Evolutionary conservation across 2,113 vertebrate genomes (phyloP).

Genomic region (Ondatra zibethicus): DNA sequence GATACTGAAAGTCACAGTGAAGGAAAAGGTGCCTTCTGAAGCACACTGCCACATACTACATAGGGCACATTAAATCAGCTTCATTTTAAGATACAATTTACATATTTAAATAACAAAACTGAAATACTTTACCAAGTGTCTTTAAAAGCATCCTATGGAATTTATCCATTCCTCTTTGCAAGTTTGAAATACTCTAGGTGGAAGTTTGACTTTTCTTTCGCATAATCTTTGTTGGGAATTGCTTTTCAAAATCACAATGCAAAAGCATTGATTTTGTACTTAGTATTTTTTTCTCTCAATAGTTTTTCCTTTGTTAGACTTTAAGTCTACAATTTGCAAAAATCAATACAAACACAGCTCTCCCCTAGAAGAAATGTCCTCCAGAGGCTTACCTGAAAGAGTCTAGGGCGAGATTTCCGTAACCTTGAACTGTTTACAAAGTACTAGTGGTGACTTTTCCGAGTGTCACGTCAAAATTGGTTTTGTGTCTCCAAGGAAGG

Average conservation of each 20-base stretch:
- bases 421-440: constrained; percentile 85
- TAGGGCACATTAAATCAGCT: background rate
- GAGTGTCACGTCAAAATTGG: constrained; percentile 87
- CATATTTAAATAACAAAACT: constrained; percentile 26
- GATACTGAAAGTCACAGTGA: background rate
- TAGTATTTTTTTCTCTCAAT: constrained; percentile 44
- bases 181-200: constrained; percentile 29
- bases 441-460: constrained; percentile 82
- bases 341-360: constrained; percentile 83
- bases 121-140: constrained; percentile 17
- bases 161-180: background rate
- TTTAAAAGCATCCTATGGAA: background rate
- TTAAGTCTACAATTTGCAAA: constrained; percentile 80
- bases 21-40: background rate
- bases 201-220: constrained; percentile 30
- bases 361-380: constrained; percentile 75
- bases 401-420: constrained; percentile 76
- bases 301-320: constrained; percentile 66
- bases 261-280: constrained; percentile 59
- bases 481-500: constrained; percentile 87
- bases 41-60: background rate
- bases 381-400: constrained; percentile 76
- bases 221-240: background rate
- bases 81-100: background rate
- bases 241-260: constrained; percentile 8